A percentile compares a stretch with the other conserved stretches of the same genome.
These are phyloP conservation scores for Sclerurus mexicanus DNA, from an alignment of 2,113 vertebrate species.

Conservation along the genomic window DNA sequence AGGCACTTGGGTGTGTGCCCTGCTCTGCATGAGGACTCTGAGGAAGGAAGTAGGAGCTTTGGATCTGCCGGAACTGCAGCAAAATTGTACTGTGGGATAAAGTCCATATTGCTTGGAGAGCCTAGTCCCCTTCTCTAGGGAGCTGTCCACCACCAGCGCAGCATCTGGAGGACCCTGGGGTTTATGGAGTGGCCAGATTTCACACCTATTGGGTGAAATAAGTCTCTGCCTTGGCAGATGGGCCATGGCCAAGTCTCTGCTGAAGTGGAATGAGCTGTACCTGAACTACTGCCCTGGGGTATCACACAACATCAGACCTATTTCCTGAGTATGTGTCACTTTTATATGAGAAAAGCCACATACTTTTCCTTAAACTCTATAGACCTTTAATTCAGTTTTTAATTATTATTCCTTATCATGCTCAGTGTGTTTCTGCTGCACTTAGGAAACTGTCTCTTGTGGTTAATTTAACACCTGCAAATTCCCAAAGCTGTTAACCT, in stretches of 20 bases:
- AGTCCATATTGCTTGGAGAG: background rate
- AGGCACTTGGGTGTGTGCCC: background rate
- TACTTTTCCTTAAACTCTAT: background rate
- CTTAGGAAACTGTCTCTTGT: constrained; percentile 35
- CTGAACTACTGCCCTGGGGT: background rate
- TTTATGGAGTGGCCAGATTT: background rate
- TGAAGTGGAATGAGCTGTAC: background rate
- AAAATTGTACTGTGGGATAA: background rate
- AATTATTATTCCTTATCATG: constrained; percentile 60
- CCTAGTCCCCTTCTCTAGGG: background rate
- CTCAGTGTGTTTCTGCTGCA: constrained; percentile 35
- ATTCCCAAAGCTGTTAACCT: constrained; percentile 63
- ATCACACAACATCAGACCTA: background rate
- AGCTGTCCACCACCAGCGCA: background rate
- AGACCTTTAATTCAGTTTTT: constrained; percentile 28
- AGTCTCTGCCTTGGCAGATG: background rate
- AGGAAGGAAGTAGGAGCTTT: background rate
- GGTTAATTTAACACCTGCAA: constrained; percentile 68
- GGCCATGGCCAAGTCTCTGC: background rate
- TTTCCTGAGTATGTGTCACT: background rate
- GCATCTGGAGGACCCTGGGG: background rate
- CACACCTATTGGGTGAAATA: background rate
- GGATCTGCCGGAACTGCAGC: background rate
- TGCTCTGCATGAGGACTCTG: background rate
- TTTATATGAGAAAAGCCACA: background rate